phyloP scores from a whole-genome alignment of 2,113 vertebrate species.

The Petrocephalus zakoni region DNA sequence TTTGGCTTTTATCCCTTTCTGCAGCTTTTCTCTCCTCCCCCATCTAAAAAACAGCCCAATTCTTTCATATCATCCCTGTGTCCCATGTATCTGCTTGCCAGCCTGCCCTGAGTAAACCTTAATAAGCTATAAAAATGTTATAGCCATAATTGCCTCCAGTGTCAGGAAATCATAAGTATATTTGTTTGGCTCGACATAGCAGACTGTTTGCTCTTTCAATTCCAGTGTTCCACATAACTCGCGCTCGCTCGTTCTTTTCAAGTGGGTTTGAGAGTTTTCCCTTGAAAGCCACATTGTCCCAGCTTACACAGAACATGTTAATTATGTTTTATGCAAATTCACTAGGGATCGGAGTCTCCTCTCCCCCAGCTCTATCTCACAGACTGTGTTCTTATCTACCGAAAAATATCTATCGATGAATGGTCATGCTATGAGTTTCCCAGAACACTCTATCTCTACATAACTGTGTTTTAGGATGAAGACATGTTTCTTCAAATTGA shows the following conservation, averaged over 20 bases:
- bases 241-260: not conserved
- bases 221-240: not conserved
- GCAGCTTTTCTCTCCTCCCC: not conserved
- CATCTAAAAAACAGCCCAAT: not conserved
- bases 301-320: not conserved
- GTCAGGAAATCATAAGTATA: not conserved
- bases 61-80: not conserved
- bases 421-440: not conserved
- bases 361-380: not conserved
- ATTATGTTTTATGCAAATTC: not conserved
- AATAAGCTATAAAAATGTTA: not conserved
- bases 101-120: not conserved
- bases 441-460: not conserved
- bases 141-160: not conserved
- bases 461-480: not conserved
- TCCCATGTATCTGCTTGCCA: not conserved
- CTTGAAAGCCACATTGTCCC: not conserved
- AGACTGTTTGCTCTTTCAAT: not conserved
- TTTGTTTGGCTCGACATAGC: not conserved
- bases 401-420: not conserved
- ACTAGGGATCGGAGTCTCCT: not conserved
- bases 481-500: not conserved
- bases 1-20: not conserved
- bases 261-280: not conserved
- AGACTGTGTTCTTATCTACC: not conserved